Conservation (phyloP, 2,113 vertebrate genomes). For the Halichoeres trimaculatus region DNA sequence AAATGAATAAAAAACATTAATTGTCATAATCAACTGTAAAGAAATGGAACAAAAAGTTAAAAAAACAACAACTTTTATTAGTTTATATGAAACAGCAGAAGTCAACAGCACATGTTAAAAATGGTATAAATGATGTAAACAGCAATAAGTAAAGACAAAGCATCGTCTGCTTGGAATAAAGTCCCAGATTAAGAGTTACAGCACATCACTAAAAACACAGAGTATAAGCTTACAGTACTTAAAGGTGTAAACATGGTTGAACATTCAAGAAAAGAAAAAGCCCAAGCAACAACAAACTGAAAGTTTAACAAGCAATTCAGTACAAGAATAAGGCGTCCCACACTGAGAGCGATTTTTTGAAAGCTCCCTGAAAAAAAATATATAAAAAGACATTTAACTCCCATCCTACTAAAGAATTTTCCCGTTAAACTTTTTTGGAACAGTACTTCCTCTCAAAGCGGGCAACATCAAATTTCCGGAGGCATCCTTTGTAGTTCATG, state of each 20-base stretch:
- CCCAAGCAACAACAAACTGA: neutral
- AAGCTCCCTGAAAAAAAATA: slow-evolving; percentile 18
- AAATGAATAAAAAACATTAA: too few species aligned
- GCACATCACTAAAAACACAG: neutral
- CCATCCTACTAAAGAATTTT: neutral
- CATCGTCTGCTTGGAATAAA: too few species aligned
- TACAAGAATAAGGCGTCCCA: neutral
- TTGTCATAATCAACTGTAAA: too few species aligned
- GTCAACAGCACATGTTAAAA: too few species aligned
- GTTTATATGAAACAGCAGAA: too few species aligned
- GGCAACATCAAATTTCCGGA: slow-evolving; percentile 88
- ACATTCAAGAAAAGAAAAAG: slow-evolving; percentile 4
- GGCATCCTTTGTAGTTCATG: slow-evolving; percentile 94
- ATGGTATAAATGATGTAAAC: neutral
- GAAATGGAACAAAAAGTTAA: too few species aligned
- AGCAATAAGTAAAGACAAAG: neutral
- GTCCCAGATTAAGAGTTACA: neutral
- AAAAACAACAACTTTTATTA: too few species aligned
- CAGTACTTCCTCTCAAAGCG: slow-evolving; percentile 85
- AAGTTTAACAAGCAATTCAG: slow-evolving; percentile 1
- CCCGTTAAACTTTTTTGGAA: slow-evolving; percentile 52
- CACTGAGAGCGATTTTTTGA: neutral
- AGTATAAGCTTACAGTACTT: neutral
- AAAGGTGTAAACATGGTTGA: neutral
- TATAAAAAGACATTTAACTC: neutral